Base-by-base conservation (phyloP, 2,797 vertebrate genomes). In the Mus minutoides region DNA sequence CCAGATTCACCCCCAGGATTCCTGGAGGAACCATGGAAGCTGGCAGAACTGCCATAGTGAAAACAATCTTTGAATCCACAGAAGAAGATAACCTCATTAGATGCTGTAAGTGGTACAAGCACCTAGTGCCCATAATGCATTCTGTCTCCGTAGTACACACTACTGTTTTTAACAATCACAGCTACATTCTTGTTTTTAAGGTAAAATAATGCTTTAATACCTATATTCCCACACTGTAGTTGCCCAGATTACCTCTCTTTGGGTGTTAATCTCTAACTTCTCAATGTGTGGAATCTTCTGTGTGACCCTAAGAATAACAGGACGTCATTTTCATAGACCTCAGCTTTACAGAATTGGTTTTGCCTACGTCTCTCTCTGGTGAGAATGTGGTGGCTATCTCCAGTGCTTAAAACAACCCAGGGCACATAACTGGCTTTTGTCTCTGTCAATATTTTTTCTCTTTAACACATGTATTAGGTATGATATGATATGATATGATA, bases 131-230 rank as follows among this genome's bases (percentile, higher is more conserved):
- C 8, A 43, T 67, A 79, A 52, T 3, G 56, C 77, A 87, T 82
- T 8, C 10, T 6, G 2, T 21, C 67, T 92, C 37, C 10, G 46
- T 52, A 29, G 37, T 10, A 40, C 3, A 86, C 10, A 77, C 54
- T 22, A 26, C 10, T 56, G 17, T 78, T 97, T 94, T 89, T 56
- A 22, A 90, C 90, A 93, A 73, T 87, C 62, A 94, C 24, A 80
- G 34, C 40, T 37, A 37, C 94, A 89, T 94, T 83, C 26, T 76
- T 62, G 37, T 46, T 96, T 95, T 91, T 76, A 92, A 34, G 22
- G 10, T 77, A 92, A 58, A 54, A 80, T 60, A 64, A 73, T 52
- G 46, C 37, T 17, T 71, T 93, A 46, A 29, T 40, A 87, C 17
- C 76, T 90, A 24, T 86, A 79, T 88, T 85, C 11, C 34, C 34